Conservation (phyloP, 92 coral and sea anemone genomes). For the Phenganax subtilis region DNA sequence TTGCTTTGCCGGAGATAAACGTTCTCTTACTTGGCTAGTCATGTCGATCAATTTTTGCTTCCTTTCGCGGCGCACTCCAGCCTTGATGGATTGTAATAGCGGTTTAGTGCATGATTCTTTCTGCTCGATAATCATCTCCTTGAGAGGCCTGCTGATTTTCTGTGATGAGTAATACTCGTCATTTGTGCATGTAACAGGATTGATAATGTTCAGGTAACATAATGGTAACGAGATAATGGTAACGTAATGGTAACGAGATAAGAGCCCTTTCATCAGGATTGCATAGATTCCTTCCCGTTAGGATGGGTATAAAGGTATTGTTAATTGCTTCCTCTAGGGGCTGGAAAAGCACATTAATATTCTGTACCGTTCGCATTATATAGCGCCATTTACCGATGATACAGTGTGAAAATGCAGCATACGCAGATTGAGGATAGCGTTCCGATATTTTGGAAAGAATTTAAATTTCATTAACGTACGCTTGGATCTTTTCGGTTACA, state of each 20-base stretch:
- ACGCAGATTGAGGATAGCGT: conserved; percentile 10
- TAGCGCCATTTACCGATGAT: conserved; percentile 15
- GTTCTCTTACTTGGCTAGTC: neutral
- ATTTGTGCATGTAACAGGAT: conserved; percentile 1
- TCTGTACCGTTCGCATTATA: conserved; percentile 6
- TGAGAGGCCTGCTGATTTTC: neutral
- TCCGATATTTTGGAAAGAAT: conserved; percentile 19
- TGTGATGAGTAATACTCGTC: neutral
- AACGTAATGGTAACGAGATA: too few species aligned
- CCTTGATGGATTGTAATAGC: neutral
- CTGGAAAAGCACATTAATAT: neutral
- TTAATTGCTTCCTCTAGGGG: neutral
- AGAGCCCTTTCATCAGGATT: neutral
- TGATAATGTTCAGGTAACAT: conserved; percentile 3
- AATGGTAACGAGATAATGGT: neutral
- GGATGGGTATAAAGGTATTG: neutral
- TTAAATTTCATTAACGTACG: neutral
- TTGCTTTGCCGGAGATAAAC: conserved; percentile 4
- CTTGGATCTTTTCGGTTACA: neutral
- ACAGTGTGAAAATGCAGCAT: conserved; percentile 7
- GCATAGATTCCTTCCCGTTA: conserved; percentile 7
- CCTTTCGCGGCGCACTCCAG: conserved; percentile 1
- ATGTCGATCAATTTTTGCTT: neutral
- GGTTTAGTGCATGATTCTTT: neutral
- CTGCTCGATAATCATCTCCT: conserved; percentile 14